Evolutionary conservation across 2,797 vertebrate species (phyloP).

Genomic region (Amphiprion clarkii): DNA sequence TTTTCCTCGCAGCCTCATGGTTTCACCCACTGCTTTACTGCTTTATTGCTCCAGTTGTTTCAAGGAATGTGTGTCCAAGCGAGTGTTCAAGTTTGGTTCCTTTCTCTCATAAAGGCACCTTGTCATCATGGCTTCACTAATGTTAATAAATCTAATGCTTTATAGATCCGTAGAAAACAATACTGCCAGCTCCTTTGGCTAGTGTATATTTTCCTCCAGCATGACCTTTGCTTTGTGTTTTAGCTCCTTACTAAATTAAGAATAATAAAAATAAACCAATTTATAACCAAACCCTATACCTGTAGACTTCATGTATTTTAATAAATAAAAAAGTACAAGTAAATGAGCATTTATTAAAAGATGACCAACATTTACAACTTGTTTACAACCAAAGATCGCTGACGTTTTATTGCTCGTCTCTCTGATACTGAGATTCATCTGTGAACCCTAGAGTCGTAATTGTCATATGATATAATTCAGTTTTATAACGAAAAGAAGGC

Average conservation of each 20-base stretch:
- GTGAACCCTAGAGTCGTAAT: no score
- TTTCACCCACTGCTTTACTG: no score
- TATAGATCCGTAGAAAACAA: no score
- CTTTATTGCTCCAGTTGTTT: not conserved
- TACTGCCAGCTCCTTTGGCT: not conserved
- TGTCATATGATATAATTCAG: slow-evolving; percentile 5
- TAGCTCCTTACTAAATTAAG: not conserved
- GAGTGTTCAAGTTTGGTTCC: not conserved
- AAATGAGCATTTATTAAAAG: no score
- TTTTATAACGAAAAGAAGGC: slow-evolving; percentile 45
- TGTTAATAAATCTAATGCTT: not conserved
- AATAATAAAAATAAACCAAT: not conserved
- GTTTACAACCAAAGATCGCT: not conserved
- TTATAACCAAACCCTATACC: not conserved
- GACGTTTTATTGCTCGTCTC: not conserved
- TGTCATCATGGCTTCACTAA: not conserved
- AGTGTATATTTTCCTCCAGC: not conserved
- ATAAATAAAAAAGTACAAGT: no score
- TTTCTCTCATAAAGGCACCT: not conserved
- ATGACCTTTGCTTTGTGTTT: not conserved
- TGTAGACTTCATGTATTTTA: not conserved
- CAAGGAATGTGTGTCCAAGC: not conserved
- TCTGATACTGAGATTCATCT: no score
- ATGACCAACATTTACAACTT: no score
- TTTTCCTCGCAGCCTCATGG: not conserved